Percentiles rank a stretch among this genome's conserved stretches.
These are phyloP conservation scores for Dendrolimus houi DNA, from an alignment of 2,888 invertebrate species.

Conservation along the genomic window DNA sequence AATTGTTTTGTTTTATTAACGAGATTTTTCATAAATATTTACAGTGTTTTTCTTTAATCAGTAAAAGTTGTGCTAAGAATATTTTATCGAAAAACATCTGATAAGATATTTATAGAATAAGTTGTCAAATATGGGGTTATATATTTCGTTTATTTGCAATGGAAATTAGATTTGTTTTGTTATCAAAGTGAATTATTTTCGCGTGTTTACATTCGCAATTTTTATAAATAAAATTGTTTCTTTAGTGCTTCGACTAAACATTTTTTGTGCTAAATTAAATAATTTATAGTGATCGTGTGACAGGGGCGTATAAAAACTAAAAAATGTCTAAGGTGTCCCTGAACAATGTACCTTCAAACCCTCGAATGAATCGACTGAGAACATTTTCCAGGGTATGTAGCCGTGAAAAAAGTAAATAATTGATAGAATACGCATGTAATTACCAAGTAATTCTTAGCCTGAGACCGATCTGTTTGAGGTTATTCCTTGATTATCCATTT, in stretches of 20 bases:
- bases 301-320: conserved; percentile 22
- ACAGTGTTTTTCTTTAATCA: too few species aligned
- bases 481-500: conserved; percentile 10
- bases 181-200: conserved; percentile 7
- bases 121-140: conserved; percentile 35
- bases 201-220: neutral
- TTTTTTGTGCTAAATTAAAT: conserved; percentile 6
- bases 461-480: conserved; percentile 26
- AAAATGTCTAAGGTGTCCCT: conserved; percentile 68
- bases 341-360: conserved; percentile 67
- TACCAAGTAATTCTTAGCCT: too few species aligned
- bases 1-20: conserved; percentile 2
- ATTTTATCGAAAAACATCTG: neutral
- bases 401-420: conserved; percentile 12
- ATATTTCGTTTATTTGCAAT: conserved; percentile 34
- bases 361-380: conserved; percentile 61
- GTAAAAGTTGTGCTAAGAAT: too few species aligned
- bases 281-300: conserved; percentile 32
- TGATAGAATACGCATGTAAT: conserved; percentile 4
- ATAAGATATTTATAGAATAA: conserved; percentile 2
- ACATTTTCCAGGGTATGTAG: conserved; percentile 67
- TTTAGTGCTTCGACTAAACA: conserved; percentile 27
- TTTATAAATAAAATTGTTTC: neutral
- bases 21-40: neutral
- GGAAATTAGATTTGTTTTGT: conserved; percentile 46